Evolutionary conservation across 1,140 invertebrate species (phyloP).

Genomic region (Panagrolaimus sp.): DNA sequence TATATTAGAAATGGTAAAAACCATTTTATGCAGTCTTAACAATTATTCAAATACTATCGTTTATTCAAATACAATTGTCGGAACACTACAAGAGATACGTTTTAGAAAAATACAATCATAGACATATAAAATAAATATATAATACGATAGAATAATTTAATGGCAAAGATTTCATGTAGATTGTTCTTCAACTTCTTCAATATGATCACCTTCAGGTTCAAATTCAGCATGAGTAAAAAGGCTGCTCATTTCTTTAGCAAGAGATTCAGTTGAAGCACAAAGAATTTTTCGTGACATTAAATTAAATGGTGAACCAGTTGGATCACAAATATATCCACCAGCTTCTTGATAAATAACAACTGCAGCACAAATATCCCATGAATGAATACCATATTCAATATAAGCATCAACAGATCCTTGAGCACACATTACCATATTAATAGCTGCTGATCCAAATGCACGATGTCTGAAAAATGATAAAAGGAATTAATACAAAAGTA

Average conservation of each 20-base stretch:
- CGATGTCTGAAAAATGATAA: conserved; percentile 67
- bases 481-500: background rate
- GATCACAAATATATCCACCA: conserved; percentile 79
- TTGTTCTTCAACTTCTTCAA: no score
- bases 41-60: no score
- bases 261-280: conserved; percentile 49
- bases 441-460: conserved; percentile 77
- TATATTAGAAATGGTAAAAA: no score
- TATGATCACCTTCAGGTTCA: conserved; percentile 44
- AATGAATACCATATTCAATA: conserved; percentile 81
- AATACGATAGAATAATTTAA: no score
- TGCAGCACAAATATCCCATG: conserved; percentile 78
- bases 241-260: conserved; percentile 44
- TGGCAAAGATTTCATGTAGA: no score
- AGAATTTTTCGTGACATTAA: conserved; percentile 56
- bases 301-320: conserved; percentile 47
- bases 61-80: no score
- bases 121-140: no score
- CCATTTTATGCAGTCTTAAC: no score
- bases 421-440: conserved; percentile 87
- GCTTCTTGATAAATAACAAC: conserved; percentile 80
- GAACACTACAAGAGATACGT: no score
- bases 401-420: conserved; percentile 78
- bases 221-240: conserved; percentile 56
- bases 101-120: no score